Evolutionary conservation across 2,888 invertebrate genomes (phyloP).

Genomic region (Plagodis dolabraria): DNA sequence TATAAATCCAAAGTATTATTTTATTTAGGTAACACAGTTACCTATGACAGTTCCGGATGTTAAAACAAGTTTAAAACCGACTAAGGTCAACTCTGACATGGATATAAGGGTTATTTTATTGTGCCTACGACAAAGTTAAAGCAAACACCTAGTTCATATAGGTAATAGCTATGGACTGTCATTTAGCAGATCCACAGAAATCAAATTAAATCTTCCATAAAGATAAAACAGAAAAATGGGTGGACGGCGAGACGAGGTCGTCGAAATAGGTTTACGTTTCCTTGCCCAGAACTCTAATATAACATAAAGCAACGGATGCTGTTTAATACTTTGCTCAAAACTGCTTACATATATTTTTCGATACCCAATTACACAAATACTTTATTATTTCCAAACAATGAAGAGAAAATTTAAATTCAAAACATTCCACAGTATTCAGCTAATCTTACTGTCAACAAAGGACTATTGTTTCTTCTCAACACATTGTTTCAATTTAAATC

Average conservation of each 20-base stretch:
- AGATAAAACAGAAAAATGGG: background rate
- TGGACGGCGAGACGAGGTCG: no score
- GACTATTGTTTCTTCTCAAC: conserved; percentile 77
- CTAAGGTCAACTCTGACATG: no score
- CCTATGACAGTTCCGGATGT: no score
- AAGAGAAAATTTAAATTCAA: conserved; percentile 78
- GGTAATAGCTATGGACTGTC: background rate
- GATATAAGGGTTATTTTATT: background rate
- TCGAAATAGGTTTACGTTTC: no score
- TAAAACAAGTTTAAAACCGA: no score
- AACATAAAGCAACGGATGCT: conserved; percentile 20
- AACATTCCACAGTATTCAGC: conserved; percentile 82
- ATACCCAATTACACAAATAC: conserved; percentile 38
- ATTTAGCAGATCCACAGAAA: background rate
- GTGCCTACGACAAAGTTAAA: background rate
- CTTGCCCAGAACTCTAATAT: background rate
- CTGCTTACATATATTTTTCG: conserved; percentile 18
- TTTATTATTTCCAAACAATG: conserved; percentile 74
- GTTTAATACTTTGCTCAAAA: conserved; percentile 12
- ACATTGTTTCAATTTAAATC: conserved; percentile 81
- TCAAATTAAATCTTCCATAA: no score
- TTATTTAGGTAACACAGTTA: no score
- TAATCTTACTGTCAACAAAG: conserved; percentile 82
- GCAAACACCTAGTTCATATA: background rate
- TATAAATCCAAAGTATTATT: no score